Base-by-base conservation (phyloP, 2,888 invertebrate genomes). In the Macropis europaea region DNA sequence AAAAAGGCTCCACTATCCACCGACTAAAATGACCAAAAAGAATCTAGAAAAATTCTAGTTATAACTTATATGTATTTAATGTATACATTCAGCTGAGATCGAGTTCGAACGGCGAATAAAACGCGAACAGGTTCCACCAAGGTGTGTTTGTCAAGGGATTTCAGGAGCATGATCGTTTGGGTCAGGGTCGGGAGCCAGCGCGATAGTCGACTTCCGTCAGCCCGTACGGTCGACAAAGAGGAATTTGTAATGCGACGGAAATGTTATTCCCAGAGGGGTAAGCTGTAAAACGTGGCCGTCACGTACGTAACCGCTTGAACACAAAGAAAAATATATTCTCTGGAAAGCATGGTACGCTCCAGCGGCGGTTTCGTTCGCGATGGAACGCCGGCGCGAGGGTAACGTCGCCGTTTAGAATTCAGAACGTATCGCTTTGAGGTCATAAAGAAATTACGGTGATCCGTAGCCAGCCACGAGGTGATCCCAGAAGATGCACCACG, bases 231-330 rank as follows among this genome's bases (percentile, higher is more conserved):
- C 77, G 79, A 71, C 76, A 74, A 81, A 79, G 67, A 79, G 79
- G 82, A 82, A 81, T 82, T 77, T 64, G 70, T 81, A 81, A 81
- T 82, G 79, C 74, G 67, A 67, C 82, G 81, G 81, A 81, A 79
- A 77, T 69, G 80, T 82, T 74, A 62, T 70, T 79, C 71, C 75
- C 59, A 59, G 63, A 73, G 68, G 79, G 79, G 79, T 79, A 66
- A 73, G 43, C 45, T 52, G 50, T 26, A 63, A 54, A 72, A 60
- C 48, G 64, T 52, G 52, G 62, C 60, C 48, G 66, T 77, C 81
- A 73, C 66, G 68, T 81, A 66, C 63, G 17, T 56, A 34, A 59
- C 40, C 19, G 62, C 38, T 19, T 28, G n/a, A 24, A 64, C 48
- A 50, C 32, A 45, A 68, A 26, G 54, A 53, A 50, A 34, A 64